phyloP scores from a whole-genome alignment of 2,113 vertebrate genomes.

The Psammodynastes pulverulentus region DNA sequence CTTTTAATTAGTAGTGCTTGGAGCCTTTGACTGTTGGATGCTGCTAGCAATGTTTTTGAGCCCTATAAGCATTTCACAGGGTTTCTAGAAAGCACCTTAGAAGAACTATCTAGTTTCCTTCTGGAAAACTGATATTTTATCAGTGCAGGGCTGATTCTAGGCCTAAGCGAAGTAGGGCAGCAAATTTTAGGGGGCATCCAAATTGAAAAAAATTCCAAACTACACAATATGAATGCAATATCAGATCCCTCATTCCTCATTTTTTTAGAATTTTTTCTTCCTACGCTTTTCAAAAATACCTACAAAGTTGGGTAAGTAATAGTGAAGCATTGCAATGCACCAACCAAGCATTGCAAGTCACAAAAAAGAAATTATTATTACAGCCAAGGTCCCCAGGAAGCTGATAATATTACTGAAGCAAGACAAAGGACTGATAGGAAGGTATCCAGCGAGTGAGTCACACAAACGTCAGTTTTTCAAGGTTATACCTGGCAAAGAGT shows the following conservation, averaged over 20 bases:
- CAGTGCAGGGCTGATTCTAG: background rate
- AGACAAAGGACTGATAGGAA: background rate
- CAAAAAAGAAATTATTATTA: background rate
- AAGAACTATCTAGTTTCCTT: background rate
- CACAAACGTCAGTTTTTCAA: background rate
- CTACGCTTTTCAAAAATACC: background rate
- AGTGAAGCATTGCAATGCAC: background rate
- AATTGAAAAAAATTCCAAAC: background rate
- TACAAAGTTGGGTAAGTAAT: background rate
- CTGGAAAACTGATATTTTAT: background rate
- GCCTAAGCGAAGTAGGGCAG: background rate
- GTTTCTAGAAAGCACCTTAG: background rate
- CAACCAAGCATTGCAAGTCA: background rate
- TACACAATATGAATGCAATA: background rate
- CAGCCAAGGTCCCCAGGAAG: background rate
- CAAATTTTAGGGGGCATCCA: background rate
- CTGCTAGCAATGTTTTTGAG: background rate
- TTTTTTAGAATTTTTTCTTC: background rate
- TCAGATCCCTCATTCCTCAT: background rate
- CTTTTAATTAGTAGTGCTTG: background rate
- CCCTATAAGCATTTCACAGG: background rate
- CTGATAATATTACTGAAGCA: background rate
- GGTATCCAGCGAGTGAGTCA: background rate
- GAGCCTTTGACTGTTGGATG: background rate
- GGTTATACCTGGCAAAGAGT: background rate